Percentiles rank a stretch among this genome's conserved stretches.
These are phyloP conservation scores for Cynopterus brachyotis DNA, from an alignment of 2,113 vertebrate species.

Conservation along the genomic window DNA sequence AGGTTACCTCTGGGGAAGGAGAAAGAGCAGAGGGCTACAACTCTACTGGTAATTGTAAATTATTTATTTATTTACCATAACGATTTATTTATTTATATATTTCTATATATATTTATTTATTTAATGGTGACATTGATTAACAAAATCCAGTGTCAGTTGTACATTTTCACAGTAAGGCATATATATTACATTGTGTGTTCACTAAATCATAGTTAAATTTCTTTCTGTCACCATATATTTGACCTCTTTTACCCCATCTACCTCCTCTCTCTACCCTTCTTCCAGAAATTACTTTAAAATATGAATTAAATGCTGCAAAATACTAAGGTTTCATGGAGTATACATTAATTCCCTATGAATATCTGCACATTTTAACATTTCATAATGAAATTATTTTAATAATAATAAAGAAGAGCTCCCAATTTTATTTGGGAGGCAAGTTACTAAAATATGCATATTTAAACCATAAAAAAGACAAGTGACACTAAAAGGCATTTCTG, in stretches of 20 bases:
- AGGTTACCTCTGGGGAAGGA: background rate
- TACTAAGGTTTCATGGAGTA: background rate
- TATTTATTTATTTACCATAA: no score
- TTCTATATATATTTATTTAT: no score
- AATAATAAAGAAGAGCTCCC: background rate
- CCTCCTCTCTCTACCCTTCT: no score
- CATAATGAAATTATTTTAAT: background rate
- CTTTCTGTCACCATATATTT: no score
- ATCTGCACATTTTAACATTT: background rate
- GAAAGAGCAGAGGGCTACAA: background rate
- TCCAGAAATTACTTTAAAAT: background rate
- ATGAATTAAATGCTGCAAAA: background rate
- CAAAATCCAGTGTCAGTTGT: no score
- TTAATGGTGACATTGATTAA: no score
- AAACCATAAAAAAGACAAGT: background rate
- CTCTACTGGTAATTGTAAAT: background rate
- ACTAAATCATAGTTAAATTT: no score
- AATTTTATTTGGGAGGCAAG: background rate
- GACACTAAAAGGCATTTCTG: background rate
- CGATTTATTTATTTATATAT: no score
- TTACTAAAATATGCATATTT: background rate
- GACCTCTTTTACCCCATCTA: no score
- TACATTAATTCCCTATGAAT: background rate
- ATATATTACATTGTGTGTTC: no score
- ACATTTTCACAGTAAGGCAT: no score